Base-by-base conservation (phyloP, 2,797 vertebrate genomes). In the Lophius americanus region DNA sequence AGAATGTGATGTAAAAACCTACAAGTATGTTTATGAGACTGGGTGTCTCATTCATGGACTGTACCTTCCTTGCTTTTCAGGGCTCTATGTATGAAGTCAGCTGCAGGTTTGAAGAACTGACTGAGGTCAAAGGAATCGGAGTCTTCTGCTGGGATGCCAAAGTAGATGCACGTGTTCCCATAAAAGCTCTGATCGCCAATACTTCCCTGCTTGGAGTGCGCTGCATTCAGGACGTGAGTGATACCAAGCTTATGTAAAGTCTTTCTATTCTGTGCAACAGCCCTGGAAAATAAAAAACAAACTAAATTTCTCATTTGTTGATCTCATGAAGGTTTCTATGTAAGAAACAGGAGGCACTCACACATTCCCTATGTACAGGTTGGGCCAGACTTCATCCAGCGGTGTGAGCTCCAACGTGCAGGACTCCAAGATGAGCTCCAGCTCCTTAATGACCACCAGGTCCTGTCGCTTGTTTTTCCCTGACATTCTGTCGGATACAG, bases 181-280 rank as follows among this genome's bases (percentile, higher is more conserved):
- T 92, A 94, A 88, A 93, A 96, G 60, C 80, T 84, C 85, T 94
- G 89, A 62, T 94, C 82, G 7, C 93, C 95, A 35, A 96, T 94
- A 82, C 94, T 95, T 75, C 92, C 94, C 81, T 94, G 90, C 58
- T 93, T 93, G 51, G 94, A 93, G 3, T 99, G 98, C 1, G 96
- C 95, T 7, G 92, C 94, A 0, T 96, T 97, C 81, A 94, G 83
- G 59, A 96, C 87, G 9, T 94, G 94, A 60, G 93, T 96, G 89
- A 97, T 94, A 64, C 92, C 94, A 72, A 95, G 64, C 73, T 93
- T 95, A 86, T 91, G 88, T 76, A 95, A 85, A 13, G 83, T 84
- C 70, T 86, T 87, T 80, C 82, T 93, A 60, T 94, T 93, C 58
- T 89, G 91, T 69, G 88, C 92, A 35, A 88, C 55, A 6, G 89